Base-by-base conservation (phyloP, 1,140 invertebrate species). In the Drosophila nasuta region DNA sequence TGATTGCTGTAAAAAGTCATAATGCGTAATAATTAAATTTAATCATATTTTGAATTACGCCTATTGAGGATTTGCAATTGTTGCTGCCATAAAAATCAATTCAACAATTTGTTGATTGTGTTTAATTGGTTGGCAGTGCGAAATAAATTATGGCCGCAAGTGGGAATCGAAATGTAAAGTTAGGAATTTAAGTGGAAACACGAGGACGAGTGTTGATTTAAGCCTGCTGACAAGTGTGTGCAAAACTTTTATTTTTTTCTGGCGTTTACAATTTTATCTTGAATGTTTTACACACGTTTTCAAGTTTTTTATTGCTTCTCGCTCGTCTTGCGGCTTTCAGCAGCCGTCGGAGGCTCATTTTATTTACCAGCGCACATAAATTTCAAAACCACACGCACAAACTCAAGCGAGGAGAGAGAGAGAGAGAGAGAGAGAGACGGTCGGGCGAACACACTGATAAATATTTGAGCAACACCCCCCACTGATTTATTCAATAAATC, bases 401-500 rank as follows among this genome's bases (percentile, higher is more conserved):
- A 67, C 59, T 52, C 56, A 45, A 35, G 20, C 33, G 20, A 25
- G 20, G 20, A 20, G 0, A 0, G 3, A 20, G 20, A 20, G 20
- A 20, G 20, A 20, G 20, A 20, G 20, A 25, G 20, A 25, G 20
- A 25, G 20, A 25, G 0, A 25, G 20, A 25, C 0, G 62, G 2
- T 13, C 11, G 25, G 11, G 2, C 25, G 25, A 11, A 28, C 41
- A 60, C 20, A 71, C 75, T 79, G 67, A 83, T 88, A 82, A 88
- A 87, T 88, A 88, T 87, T 87, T 87, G 68, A 87, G 62, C 63
- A 79, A 64, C 64, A 82, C 77, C 41, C 66, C 58, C 65, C 54
- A 72, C 83, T 88, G 83, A 87, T 87, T 87, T 88, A 87, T 87
- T 87, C 83, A 87, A 87, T 87, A 87, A 88, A 88, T 87, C 85